Evolutionary conservation across 1,140 invertebrate genomes (phyloP).

Genomic region (Lithobius niger): DNA sequence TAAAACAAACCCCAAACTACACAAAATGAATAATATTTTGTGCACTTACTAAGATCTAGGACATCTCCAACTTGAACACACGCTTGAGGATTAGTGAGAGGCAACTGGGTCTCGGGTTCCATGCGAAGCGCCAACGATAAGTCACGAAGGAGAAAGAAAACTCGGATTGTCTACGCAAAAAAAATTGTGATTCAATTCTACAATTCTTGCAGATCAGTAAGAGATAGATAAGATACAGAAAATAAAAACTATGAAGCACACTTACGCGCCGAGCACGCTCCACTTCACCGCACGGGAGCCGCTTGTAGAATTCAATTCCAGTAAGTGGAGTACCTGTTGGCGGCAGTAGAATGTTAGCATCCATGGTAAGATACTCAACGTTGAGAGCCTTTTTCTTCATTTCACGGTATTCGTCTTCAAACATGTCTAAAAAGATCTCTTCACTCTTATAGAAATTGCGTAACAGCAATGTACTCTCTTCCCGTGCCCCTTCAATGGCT

Average conservation of each 20-base stretch:
- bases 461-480: constrained; percentile 70
- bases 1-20: not conserved
- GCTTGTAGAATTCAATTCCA: constrained; percentile 85
- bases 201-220: not conserved
- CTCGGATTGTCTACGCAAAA: constrained; percentile 58
- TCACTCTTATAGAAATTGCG: constrained; percentile 94
- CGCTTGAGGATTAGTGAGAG: constrained; percentile 74
- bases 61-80: constrained; percentile 84
- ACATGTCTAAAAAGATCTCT: constrained; percentile 97
- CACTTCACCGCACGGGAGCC: constrained; percentile 90
- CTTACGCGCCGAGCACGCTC: constrained; percentile 68
- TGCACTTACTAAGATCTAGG: constrained; percentile 74
- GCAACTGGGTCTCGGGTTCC: constrained; percentile 73
- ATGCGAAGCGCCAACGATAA: constrained; percentile 64
- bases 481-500: constrained; percentile 59
- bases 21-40: not conserved
- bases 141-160: constrained; percentile 83
- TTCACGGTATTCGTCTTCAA: constrained; percentile 93
- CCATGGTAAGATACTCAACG: constrained; percentile 87
- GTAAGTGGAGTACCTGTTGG: constrained; percentile 94
- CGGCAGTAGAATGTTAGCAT: constrained; percentile 87
- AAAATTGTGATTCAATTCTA: too few relatives aligned
- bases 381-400: constrained; percentile 75
- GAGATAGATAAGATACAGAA: not conserved
- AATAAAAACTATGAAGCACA: not conserved